phyloP scores from a whole-genome alignment of 1,140 invertebrate species.

The Harpegnathos saltator region DNA sequence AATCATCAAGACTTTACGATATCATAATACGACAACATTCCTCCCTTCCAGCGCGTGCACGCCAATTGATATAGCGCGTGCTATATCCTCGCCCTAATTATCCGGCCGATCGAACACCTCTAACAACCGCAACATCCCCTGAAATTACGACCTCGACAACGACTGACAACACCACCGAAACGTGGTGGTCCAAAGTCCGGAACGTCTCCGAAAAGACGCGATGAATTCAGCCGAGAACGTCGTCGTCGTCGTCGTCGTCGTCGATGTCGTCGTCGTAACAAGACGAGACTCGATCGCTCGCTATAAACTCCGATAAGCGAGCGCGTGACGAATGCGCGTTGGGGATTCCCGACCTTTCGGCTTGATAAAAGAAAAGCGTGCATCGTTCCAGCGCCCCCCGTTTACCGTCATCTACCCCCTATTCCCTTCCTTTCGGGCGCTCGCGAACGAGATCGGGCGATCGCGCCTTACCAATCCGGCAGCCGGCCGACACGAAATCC shows the following conservation, averaged over 20 bases:
- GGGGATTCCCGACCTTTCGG: not conserved
- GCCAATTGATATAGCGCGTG: not conserved
- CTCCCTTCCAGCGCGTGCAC: no score
- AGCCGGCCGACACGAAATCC: conserved; percentile 76
- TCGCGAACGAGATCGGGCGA: conserved; percentile 48
- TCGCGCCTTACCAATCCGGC: conserved; percentile 29
- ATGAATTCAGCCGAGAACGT: not conserved
- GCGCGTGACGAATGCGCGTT: conserved; percentile 1
- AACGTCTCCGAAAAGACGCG: not conserved
- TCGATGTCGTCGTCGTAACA: not conserved
- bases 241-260: not conserved
- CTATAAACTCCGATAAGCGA: conserved; percentile 43
- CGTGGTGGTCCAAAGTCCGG: not conserved
- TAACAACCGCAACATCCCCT: not conserved
- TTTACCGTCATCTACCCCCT: not conserved
- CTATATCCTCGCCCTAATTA: conserved; percentile 14
- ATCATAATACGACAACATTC: not conserved
- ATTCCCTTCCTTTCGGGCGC: not conserved
- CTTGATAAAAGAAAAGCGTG: conserved; percentile 24
- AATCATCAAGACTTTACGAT: conserved; percentile 5
- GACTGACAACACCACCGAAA: not conserved
- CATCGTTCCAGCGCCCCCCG: not conserved
- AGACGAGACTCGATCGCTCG: conserved; percentile 9
- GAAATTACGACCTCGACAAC: conserved; percentile 14
- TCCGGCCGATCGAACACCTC: conserved; percentile 4